These are phyloP conservation scores for Drosophila virilis DNA, from an alignment of 1,140 invertebrate genomes.

Conservation along the genomic window DNA sequence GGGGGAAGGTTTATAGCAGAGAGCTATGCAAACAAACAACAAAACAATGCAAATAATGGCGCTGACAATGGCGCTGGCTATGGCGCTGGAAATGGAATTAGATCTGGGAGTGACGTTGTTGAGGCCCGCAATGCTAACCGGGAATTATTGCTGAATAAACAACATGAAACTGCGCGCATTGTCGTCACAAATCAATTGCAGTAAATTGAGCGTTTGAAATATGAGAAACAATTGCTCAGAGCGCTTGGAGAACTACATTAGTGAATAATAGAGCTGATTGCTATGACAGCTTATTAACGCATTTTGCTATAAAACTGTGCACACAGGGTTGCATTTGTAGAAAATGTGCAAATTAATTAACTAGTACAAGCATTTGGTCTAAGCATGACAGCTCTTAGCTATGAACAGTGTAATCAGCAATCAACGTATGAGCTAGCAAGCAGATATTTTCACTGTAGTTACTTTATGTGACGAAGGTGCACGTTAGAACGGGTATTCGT, in stretches of 20 bases:
- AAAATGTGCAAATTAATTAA: no score
- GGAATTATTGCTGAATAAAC: constrained; percentile 49
- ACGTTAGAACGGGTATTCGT: no score
- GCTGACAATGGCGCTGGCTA: constrained; percentile 12
- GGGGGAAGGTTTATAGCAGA: neutral
- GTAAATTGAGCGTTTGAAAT: constrained; percentile 58
- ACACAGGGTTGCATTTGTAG: neutral
- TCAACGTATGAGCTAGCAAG: no score
- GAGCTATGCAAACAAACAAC: constrained; percentile 32
- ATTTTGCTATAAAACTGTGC: neutral
- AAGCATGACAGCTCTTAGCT: neutral
- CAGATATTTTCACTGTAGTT: no score
- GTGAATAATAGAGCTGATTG: neutral
- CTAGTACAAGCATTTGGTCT: neutral
- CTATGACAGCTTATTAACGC: neutral
- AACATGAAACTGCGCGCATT: constrained; percentile 45
- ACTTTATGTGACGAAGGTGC: no score
- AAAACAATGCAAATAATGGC: constrained; percentile 30
- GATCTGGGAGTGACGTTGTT: constrained; percentile 6
- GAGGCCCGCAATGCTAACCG: neutral
- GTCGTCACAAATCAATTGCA: constrained; percentile 71
- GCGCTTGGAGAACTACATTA: neutral
- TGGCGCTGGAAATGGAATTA: constrained; percentile 12
- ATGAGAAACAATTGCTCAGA: neutral
- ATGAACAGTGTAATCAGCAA: neutral